Evolutionary conservation across 2,888 invertebrate genomes (phyloP).

Genomic region (Macaria notata): DNA sequence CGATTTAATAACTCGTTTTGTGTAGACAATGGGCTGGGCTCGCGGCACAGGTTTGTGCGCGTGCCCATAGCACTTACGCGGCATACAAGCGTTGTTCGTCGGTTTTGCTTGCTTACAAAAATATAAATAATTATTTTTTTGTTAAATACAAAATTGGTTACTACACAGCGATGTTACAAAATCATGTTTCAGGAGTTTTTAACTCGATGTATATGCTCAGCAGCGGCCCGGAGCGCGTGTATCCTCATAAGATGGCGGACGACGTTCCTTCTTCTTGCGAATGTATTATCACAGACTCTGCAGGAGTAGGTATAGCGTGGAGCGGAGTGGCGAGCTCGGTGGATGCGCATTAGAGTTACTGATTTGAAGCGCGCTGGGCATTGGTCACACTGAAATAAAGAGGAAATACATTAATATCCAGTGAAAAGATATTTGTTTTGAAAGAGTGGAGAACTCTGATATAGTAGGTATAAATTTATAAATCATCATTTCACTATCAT

Average conservation of each 20-base stretch:
- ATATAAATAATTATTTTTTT: no score
- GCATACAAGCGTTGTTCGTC: no score
- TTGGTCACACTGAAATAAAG: constrained; percentile 54
- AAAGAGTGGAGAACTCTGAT: not conserved
- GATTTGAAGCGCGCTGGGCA: constrained; percentile 67
- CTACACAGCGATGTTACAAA: no score
- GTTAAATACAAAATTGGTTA: no score
- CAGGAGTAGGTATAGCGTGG: constrained; percentile 56
- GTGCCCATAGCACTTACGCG: no score
- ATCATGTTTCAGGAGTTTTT: no score
- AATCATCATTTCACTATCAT: not conserved
- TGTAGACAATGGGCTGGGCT: no score
- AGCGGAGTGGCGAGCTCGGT: constrained; percentile 57
- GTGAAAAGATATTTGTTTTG: no score
- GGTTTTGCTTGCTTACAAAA: no score
- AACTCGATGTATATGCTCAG: no score
- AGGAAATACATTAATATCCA: not conserved
- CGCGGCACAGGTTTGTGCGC: no score
- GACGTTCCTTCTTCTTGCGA: constrained; percentile 65
- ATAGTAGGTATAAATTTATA: not conserved
- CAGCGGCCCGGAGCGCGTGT: constrained; percentile 42
- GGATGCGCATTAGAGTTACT: constrained; percentile 65
- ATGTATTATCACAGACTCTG: constrained; percentile 53
- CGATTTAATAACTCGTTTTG: no score
- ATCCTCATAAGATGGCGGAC: constrained; percentile 59